Base-by-base conservation (phyloP, 2,797 vertebrate species). In the Hafferia zeledoni region DNA sequence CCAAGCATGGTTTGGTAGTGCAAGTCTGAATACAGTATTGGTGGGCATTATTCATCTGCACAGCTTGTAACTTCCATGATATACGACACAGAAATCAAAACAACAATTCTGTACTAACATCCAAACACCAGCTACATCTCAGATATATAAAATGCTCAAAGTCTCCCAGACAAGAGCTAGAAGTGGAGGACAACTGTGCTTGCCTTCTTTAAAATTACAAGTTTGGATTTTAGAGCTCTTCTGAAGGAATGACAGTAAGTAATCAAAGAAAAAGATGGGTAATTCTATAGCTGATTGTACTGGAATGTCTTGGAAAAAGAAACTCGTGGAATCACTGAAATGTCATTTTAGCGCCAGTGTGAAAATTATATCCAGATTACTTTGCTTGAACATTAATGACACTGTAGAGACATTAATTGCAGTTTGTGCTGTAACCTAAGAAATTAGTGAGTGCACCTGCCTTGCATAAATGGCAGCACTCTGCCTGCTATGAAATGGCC, bases 281-380 rank as follows among this genome's bases (percentile, higher is more conserved):
- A 94, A 89, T 70, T 89, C 90, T 96, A 92, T 69, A 92, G 87
- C 90, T 97, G 94, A 94, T 96, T 96, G 86, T 94, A 76, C 86
- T 87, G 43, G 92, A 95, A 93, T 95, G 75, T 91, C 94, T 96
- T 95, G 93, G 95, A 96, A 94, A 95, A 93, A 95, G 83, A 96
- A 96, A 96, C 88, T 82, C 0, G 5, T 92, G 84, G 89, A 96
- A 93, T 97, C 91, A 81, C 64, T 96, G 82, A 96, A 97, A 97
- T 88, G 95, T 75, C 70, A 74, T 92, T 94, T 84, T 89, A 94
- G 75, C 7, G 87, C 87, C 96, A 97, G 90, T 87, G 53, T 0
- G 3, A 93, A 97, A 96, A 93, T 87, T 94, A 59, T 67, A 89
- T 95, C 93, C 94, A 94, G 77, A 96, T 91, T 94, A 96, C 87